phyloP scores from a whole-genome alignment of 2,888 invertebrate species.

The Chelonus formosanus region DNA sequence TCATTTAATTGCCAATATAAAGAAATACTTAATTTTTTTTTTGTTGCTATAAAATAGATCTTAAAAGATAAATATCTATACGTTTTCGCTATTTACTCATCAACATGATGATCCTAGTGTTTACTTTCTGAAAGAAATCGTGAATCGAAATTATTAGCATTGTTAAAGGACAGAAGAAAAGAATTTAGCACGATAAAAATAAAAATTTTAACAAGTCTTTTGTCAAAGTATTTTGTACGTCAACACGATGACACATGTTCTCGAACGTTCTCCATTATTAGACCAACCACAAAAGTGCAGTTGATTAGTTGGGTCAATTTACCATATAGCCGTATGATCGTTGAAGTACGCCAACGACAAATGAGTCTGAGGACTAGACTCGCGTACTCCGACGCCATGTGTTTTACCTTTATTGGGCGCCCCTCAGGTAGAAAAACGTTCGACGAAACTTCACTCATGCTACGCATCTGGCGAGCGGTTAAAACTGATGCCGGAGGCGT shows the following conservation, averaged over 20 bases:
- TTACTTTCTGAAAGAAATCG: too few species aligned
- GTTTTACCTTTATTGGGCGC: constrained; percentile 52
- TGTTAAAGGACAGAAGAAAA: too few species aligned
- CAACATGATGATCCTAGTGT: too few species aligned
- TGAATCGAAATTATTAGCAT: too few species aligned
- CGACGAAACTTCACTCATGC: constrained; percentile 26
- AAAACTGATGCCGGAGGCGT: constrained; percentile 44
- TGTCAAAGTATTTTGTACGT: background rate
- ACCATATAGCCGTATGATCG: constrained; percentile 12
- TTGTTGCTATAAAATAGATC: too few species aligned
- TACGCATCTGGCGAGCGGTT: constrained; percentile 58
- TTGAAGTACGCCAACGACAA: constrained; percentile 6
- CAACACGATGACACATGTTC: constrained; percentile 9
- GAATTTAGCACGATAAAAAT: too few species aligned
- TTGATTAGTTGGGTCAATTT: constrained; percentile 22
- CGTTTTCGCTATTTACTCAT: too few species aligned
- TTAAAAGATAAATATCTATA: background rate
- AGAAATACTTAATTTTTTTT: too few species aligned
- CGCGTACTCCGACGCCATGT: constrained; percentile 50
- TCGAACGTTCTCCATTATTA: too few species aligned
- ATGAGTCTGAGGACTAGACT: constrained; percentile 11
- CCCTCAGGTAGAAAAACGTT: constrained; percentile 57
- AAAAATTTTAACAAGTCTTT: too few species aligned
- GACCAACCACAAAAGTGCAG: background rate
- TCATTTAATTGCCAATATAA: too few species aligned